phyloP scores from a whole-genome alignment of 2,797 vertebrate species.

The Enteromius radiatus region DNA sequence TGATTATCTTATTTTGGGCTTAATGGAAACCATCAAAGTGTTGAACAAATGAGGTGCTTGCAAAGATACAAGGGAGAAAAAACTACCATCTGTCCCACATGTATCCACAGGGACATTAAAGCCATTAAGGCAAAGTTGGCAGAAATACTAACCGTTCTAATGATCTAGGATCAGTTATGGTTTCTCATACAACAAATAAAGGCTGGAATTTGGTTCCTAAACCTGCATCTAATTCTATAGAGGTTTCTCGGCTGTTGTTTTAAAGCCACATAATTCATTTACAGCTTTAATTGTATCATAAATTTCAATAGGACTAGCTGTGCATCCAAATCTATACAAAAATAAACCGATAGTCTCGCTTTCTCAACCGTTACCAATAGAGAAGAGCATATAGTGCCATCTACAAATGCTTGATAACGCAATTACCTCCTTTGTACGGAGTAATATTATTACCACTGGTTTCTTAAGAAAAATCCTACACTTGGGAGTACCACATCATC shows the following conservation, averaged over 20 bases:
- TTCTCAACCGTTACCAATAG: slow-evolving; percentile 7
- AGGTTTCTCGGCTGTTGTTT: slow-evolving; percentile 12
- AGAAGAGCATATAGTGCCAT: slow-evolving; percentile 17
- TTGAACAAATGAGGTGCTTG: slow-evolving; percentile 15
- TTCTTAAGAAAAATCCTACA: slow-evolving; percentile 51
- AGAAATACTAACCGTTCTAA: slow-evolving; percentile 11
- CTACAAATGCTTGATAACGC: slow-evolving; percentile 10
- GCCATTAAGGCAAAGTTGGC: slow-evolving; percentile 22
- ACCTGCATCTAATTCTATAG: neutral
- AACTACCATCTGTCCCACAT: neutral
- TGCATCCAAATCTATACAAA: slow-evolving; percentile 15
- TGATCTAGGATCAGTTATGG: neutral
- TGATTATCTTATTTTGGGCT: slow-evolving; percentile 20
- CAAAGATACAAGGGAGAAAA: neutral
- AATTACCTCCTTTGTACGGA: neutral
- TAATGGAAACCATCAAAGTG: slow-evolving; percentile 19
- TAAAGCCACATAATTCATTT: neutral
- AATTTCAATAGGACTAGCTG: neutral
- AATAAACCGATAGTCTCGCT: slow-evolving; percentile 13
- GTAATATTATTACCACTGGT: slow-evolving; percentile 53
- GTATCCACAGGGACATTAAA: neutral
- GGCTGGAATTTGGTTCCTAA: slow-evolving; percentile 11
- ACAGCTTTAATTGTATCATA: slow-evolving; percentile 9
- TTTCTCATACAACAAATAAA: neutral
- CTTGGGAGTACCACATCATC: slow-evolving; percentile 37